Base-by-base conservation (phyloP, 1,140 invertebrate species). In the Zaprionus ornatus region DNA sequence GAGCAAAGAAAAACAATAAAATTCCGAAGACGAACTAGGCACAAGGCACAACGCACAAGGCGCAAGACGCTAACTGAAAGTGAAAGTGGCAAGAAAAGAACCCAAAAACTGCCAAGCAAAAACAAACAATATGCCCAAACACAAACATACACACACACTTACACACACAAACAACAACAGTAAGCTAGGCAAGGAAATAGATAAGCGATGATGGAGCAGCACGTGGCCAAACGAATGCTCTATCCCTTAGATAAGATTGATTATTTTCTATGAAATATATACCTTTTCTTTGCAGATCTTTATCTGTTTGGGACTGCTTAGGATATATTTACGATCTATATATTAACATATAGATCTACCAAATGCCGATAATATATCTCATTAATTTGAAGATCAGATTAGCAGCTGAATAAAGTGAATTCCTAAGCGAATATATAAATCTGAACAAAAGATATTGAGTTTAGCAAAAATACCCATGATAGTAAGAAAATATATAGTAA, bases 1-100 rank as follows among this genome's bases (percentile, higher is more conserved):
- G 59, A 77, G 66, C 66, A 74, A 62, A 80, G 54, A 60, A 86
- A 86, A 67, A 73, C 68, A 79, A 82, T 82, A 57, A 74, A 70
- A 66, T 59, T 35, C 15, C 67, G 29, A 29, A 35, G 23, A 15
- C 59, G 27, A 50, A 67, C 59, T 37, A 52, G 15, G 42, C 37
- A 64, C 29, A 79, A 45, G 40, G 29, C 70, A 63, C 29, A 79
- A 45, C 35, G 29, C 70, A 63, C 62, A 42, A 32, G 45, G n/a
- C 57, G 1, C 25, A 37, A 27, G 29, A 27, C 13, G 25, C 17
- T 50, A 62, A 21, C 17, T 61, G 50, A 37, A 74, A 73, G 29
- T 56, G 42, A 69, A 50, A 63, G 29, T 56, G 23, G 12, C 9
- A 48, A 50, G 15, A 42, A 56, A 56, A 70, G 19, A 70, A 79